Evolutionary conservation across 2,888 invertebrate genomes (phyloP).

Genomic region (Brassicogethes aeneus): DNA sequence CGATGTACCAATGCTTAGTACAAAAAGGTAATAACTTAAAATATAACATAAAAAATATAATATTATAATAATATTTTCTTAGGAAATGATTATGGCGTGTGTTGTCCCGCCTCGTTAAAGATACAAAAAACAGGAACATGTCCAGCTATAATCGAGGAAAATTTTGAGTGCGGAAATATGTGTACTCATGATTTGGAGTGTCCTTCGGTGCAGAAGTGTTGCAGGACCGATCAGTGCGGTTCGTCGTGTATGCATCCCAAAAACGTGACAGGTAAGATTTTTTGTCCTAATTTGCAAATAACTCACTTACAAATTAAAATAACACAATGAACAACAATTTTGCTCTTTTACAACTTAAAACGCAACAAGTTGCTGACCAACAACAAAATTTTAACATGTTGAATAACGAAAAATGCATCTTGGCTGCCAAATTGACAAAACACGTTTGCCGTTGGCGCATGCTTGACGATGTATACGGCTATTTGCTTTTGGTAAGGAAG

Average conservation of each 20-base stretch:
- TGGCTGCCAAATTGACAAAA: no score
- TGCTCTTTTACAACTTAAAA: no score
- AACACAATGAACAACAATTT: no score
- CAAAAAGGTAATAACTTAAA: constrained; percentile 54
- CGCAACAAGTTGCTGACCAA: no score
- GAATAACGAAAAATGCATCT: no score
- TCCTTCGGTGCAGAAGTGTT: constrained; percentile 74
- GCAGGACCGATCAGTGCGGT: constrained; percentile 63
- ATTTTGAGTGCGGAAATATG: constrained; percentile 51
- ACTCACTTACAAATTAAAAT: no score
- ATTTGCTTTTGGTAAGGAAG: no score
- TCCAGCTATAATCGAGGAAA: constrained; percentile 46
- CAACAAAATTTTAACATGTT: no score
- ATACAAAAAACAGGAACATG: constrained; percentile 73
- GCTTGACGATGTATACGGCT: no score
- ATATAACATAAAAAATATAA: no score
- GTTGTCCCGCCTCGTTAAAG: constrained; percentile 70
- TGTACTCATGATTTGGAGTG: constrained; percentile 77
- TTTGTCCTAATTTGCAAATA: no score
- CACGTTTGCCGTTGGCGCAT: no score
- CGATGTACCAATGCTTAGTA: constrained; percentile 70
- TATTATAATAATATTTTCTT: constrained; percentile 13
- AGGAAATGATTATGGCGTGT: constrained; percentile 81
- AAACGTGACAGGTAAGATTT: constrained; percentile 63
- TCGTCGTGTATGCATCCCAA: constrained; percentile 64